Evolutionary conservation across 2,888 invertebrate species (phyloP).

Genomic region (Andrena bicolor): DNA sequence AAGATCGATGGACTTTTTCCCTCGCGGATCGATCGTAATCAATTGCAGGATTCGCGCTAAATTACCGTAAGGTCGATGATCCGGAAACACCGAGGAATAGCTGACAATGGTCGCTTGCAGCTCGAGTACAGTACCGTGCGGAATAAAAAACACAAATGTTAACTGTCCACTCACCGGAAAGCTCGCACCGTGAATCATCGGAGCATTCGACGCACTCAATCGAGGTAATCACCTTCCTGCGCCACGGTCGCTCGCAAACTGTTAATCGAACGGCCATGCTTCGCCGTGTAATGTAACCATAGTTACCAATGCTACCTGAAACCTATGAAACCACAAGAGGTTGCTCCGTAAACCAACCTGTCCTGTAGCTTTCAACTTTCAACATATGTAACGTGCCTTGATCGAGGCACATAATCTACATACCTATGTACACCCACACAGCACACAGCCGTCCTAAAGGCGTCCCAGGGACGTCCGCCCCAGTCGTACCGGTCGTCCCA

Average conservation of each 20-base stretch:
- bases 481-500: no score
- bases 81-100: slow-evolving; percentile 6
- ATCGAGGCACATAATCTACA: no score
- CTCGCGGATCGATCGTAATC: background rate
- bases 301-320: slow-evolving; percentile 74
- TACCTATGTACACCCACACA: no score
- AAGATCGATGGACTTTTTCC: background rate
- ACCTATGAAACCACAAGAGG: slow-evolving; percentile 56
- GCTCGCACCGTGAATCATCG: slow-evolving; percentile 44
- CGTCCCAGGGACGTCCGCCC: no score
- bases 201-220: slow-evolving; percentile 58
- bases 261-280: slow-evolving; percentile 76
- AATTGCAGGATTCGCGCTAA: background rate
- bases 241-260: slow-evolving; percentile 78
- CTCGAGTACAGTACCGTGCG: no score
- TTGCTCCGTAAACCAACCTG: slow-evolving; percentile 23
- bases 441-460: no score
- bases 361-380: background rate
- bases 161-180: slow-evolving; percentile 60
- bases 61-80: background rate
- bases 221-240: slow-evolving; percentile 63
- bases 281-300: slow-evolving; percentile 76
- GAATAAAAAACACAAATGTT: background rate
- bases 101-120: background rate
- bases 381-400: no score